Base-by-base conservation (phyloP, 2,888 invertebrate genomes). In the Acleris literana region DNA sequence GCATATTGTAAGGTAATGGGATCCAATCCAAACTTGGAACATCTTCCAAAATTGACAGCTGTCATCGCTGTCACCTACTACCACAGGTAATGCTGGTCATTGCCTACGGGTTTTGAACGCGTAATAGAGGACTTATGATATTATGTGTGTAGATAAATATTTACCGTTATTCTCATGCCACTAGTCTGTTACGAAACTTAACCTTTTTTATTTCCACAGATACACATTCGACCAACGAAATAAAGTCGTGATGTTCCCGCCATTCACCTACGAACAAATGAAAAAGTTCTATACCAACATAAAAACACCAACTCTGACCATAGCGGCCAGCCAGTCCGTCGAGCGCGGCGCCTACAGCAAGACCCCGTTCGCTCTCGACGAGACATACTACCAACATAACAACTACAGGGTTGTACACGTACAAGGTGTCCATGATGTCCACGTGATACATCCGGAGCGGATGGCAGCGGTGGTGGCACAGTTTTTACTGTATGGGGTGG, bases 381-480 rank as follows among this genome's bases (percentile, higher is more conserved):
- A 86, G 44, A 70, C 64, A 0, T 68, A 70, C 0, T 84, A 81
- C 56, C 80, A 81, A 0, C 65, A 70, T 0, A 74, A 74, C 0
- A 86, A 86, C 54, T 83, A 76, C 1, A 77, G 84, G 16, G 79
- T 84, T 2, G 74, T 86, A 5, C 43, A 71, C 3, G 91, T 95
- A 0, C 75, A 80, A 0, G 95, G 95, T 0, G 83, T 85, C 62
- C 95, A 95, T 68, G 94, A 95, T 74, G 89, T 94, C 0, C 95
- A 95, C 74, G 87, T 93, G 7, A 88, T 88, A 33, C 71, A 90
- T 55, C 95, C 95, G 0, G 93, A 94, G 61, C 74, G 78, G 13
- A 77, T 95, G 0, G 93, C 93, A 0, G 71, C 79, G 0, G 78
- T 78, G 72, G 73, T 94, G 1, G 69, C 71, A 0, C 82, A 82